Base-by-base conservation (phyloP, 92 coral and sea anemone genomes). In the Pocillopora meandrina region DNA sequence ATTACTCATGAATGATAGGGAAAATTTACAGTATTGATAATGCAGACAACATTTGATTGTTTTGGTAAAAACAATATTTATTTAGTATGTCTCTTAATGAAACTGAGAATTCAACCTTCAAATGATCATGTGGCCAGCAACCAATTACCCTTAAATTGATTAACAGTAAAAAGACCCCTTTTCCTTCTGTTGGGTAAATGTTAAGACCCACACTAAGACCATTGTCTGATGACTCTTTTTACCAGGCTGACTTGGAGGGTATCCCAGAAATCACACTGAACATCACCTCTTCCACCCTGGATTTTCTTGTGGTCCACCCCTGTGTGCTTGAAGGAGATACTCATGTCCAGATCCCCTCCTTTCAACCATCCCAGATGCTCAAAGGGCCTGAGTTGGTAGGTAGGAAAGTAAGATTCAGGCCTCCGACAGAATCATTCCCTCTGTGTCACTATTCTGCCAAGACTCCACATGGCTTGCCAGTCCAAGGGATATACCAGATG, bases 241-340 rank as follows among this genome's bases (percentile, higher is more conserved):
- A 56, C 84, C 26, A 95, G 98, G 98, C 98, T 62, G 98, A 96
- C 61, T 75, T 96, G 72, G 98, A 94, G 35, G 98, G 98, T 15
- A 95, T 96, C 68, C 98, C 98, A 84, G 98, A 93, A 76, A 85
- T 96, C 80, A 92, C 98, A 19, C 52, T 86, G 26, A 96, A 87
- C 79, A 77, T 96, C 36, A 78, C 88, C 14, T 96, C 98, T 5
- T 85, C 94, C 61, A 87, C 92, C 71, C 77, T 92, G 83, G 94
- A 94, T 62, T 93, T 87, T 81, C 90, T 96, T n/a, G 91, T 92
- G 63, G 97, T 94, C 79, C 98, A 96, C 84, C 98, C 98, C 81
- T 90, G 96, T 89, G 95, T 96, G 49, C 95, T 91, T 31, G 95
- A 91, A 58, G 93, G 93, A 12, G 98, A 94, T 80, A 87, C 97